Conservation (phyloP, 2,888 invertebrate genomes). For the Pomacea canaliculata region DNA sequence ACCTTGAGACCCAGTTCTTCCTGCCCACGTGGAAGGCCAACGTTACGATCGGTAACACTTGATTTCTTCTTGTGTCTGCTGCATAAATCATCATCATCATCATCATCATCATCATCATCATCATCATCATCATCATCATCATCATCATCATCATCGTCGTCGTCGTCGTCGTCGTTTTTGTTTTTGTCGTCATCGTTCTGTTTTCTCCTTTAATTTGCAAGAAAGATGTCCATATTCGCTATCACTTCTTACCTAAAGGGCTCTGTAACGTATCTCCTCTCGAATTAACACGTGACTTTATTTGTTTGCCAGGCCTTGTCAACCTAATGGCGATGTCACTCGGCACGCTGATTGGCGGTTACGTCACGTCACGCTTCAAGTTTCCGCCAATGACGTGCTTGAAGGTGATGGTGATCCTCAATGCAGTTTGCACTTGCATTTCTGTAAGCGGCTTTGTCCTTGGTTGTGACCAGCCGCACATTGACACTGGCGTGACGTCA, state of each 20-base stretch:
- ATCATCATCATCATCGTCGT: too few relatives aligned
- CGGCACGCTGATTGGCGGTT: conserved; percentile 50
- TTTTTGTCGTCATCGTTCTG: too few relatives aligned
- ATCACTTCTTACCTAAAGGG: too few relatives aligned
- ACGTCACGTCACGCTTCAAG: conserved; percentile 43
- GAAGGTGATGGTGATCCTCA: conserved; percentile 32
- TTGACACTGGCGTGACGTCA: conserved; percentile 16
- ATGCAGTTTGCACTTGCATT: conserved; percentile 20
- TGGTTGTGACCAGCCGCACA: conserved; percentile 45
- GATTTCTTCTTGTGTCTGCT: too few relatives aligned
- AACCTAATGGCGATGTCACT: conserved; percentile 41
- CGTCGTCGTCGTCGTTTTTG: too few relatives aligned
- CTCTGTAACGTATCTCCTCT: too few relatives aligned
- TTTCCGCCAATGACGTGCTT: conserved; percentile 44
- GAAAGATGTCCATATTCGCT: too few relatives aligned
- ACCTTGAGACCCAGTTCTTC: conserved; percentile 55
- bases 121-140: too few relatives aligned
- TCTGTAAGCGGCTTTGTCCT: conserved; percentile 36
- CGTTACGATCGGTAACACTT: conserved; percentile 45
- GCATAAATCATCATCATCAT: too few relatives aligned
- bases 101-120: too few relatives aligned
- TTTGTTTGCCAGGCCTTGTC: conserved; percentile 37
- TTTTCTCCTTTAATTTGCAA: too few relatives aligned
- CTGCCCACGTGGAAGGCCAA: conserved; percentile 57
- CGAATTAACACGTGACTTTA: too few relatives aligned